Evolutionary conservation across 2,797 vertebrate genomes (phyloP).

Genomic region (Limosa lapponica): DNA sequence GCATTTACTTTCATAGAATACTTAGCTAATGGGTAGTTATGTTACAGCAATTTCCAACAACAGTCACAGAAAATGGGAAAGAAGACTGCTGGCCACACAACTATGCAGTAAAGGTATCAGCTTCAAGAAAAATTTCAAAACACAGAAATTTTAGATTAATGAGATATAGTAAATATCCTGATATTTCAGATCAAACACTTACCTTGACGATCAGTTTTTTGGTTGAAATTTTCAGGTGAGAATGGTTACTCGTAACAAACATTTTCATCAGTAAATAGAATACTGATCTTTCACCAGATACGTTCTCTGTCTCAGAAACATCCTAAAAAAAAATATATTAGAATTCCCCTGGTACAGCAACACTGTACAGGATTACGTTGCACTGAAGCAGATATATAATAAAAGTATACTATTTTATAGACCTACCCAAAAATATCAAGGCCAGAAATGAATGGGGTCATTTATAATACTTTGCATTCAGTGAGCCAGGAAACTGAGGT

Average conservation of each 20-base stretch:
- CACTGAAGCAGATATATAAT: not conserved
- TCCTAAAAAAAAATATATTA: conserved; percentile 77
- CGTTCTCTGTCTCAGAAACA: conserved; percentile 74
- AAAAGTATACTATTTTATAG: not conserved
- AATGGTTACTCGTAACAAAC: conserved; percentile 86
- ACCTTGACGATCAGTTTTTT: conserved; percentile 91
- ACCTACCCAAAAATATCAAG: not conserved
- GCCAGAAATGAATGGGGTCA: not conserved
- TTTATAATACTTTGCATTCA: not conserved
- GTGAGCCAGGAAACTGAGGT: not conserved
- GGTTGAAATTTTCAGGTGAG: conserved; percentile 85
- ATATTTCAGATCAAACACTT: conserved; percentile 6
- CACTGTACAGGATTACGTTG: not conserved
- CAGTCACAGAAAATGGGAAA: not conserved
- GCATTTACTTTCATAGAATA: not conserved
- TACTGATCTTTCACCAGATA: conserved; percentile 86
- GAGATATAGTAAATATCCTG: not conserved
- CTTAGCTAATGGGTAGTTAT: not conserved
- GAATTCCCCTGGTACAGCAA: not conserved
- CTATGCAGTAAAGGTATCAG: not conserved
- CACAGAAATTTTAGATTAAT: not conserved
- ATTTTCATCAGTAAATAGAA: conserved; percentile 95
- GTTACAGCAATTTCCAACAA: not conserved
- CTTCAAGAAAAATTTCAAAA: not conserved
- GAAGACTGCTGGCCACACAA: not conserved